Base-by-base conservation (phyloP, 2,888 invertebrate genomes). In the Candidula unifasciata region DNA sequence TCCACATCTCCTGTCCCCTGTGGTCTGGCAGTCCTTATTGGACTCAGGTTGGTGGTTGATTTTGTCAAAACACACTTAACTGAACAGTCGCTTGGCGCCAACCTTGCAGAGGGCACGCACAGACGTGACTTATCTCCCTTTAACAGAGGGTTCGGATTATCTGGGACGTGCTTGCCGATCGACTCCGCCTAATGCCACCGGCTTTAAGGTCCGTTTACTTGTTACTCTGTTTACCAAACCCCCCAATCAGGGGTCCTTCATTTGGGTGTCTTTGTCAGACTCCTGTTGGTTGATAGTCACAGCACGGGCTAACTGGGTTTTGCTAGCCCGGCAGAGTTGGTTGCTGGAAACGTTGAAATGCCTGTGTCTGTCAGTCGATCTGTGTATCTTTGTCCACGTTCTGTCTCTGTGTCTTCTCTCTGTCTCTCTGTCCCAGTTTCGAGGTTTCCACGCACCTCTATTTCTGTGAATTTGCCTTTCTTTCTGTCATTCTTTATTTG, bases 61-160 rank as follows among this genome's bases (percentile, higher is more conserved):
- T 74, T 54, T 74, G 54, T 54, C 27, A 54, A 74, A 74, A 74
- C 66, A 44, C 44, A 44, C 44, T 44, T 44, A 60, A 60, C 66
- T 37, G 24, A 13, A 69, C 6, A 73, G 37, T 13, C 16, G 60
- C 57, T 57, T 10, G 52, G 52, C 5, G 44, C 68, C 52, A 80
- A 68, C 80, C 68, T 80, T 68, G 30, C 54, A 33, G 5, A 30
- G 54, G 57, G 27, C 81, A 81, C 81, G 81, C 10, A 33, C 81
- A 30, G 33, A 57, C 81, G 81, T 81, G 81, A 69, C 73, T 30
- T 66, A 80, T 80, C 80, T 80, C 54, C 54, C 44, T 21, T n/a
- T 8, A 44, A 52, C 71, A n/a, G 16, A 21, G 30, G 57, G 8
- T 68, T 24, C 27, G 68, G 52, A 68, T 80, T 68, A 68, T 60